phyloP scores from a whole-genome alignment of 2,797 vertebrate genomes.

The Acrossocheilus wenchowensis region DNA sequence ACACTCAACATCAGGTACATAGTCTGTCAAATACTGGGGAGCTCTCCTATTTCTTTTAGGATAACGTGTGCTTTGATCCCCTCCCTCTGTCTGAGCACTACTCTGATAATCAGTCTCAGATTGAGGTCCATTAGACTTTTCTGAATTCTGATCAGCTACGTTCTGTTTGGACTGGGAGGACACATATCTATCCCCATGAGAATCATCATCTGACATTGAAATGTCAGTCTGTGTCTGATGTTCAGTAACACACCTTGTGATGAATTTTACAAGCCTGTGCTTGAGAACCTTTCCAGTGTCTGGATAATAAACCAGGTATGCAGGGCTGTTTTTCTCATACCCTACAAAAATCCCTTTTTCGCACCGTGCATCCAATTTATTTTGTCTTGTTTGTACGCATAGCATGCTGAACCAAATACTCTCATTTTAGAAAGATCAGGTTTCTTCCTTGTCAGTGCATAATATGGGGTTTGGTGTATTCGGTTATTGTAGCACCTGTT shows the following conservation, averaged over 20 bases:
- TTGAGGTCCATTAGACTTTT: background rate
- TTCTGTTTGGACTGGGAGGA: background rate
- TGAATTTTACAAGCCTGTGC: background rate
- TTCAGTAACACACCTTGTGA: background rate
- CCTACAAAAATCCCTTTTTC: background rate
- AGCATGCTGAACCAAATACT: background rate
- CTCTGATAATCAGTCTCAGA: background rate
- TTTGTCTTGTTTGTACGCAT: background rate
- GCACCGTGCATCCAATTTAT: background rate
- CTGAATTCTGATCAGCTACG: background rate
- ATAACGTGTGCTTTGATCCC: background rate
- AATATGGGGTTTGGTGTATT: background rate
- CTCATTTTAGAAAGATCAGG: background rate
- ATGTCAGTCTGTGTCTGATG: conserved; percentile 3
- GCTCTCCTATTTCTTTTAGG: background rate
- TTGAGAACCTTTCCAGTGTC: background rate
- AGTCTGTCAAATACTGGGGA: background rate
- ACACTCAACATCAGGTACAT: too few species aligned
- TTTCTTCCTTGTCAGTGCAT: too few species aligned
- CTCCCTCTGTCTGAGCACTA: background rate
- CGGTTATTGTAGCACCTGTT: background rate
- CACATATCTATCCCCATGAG: background rate
- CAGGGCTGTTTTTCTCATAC: background rate
- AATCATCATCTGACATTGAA: background rate
- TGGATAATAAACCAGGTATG: background rate